Evolutionary conservation across 2,113 vertebrate genomes (phyloP), one percentile per base, ranked within the genome.

Genomic region (Odobenus rosmarus): DNA sequence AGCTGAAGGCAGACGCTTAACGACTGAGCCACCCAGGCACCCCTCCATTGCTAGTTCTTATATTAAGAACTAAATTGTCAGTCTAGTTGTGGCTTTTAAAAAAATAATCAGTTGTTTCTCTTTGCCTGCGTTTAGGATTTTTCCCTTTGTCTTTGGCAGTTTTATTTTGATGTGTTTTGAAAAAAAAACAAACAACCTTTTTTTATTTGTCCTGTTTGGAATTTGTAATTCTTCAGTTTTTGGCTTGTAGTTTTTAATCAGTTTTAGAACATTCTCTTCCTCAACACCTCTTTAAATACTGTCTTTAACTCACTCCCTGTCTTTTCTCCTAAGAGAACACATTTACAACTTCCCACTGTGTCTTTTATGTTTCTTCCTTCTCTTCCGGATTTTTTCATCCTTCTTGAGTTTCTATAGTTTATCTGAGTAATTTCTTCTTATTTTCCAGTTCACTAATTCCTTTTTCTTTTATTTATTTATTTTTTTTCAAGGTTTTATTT

Each of bases 141-240:
- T 96, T 96, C 55, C 51, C 12, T 91, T 87, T 96, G 76, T 79
- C 42, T 84, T 67, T 79, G 42, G 39, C 18, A 84, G 26, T 61
- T 95, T 95, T 90, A 90, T 81, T 83, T 64, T 26, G 42, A 81
- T 86, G 26, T 86, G 9, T 18, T 67, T 67, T 87, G 21, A 64
- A 90, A 92, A 46, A 39, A 83, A 36, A 74, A 39, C 2, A 39
- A 39, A 39, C 39, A 39, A 39, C 39, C 57, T 33, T 53, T 46
- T 92, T 90, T 61, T 77, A 19, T 89, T 96, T 92, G 77, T 87
- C 3, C 1, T 88, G 6, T 81, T 95, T 93, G 39, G n/a, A 14
- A 14, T 82, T 74, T 96, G 33, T 67, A 31, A 12, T 49, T 51
- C 21, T 84, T 79, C 23, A 84, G 18, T 61, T 55, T 76, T 55